Conservation (phyloP, 2,797 vertebrate genomes). For the Danio tinwini region DNA sequence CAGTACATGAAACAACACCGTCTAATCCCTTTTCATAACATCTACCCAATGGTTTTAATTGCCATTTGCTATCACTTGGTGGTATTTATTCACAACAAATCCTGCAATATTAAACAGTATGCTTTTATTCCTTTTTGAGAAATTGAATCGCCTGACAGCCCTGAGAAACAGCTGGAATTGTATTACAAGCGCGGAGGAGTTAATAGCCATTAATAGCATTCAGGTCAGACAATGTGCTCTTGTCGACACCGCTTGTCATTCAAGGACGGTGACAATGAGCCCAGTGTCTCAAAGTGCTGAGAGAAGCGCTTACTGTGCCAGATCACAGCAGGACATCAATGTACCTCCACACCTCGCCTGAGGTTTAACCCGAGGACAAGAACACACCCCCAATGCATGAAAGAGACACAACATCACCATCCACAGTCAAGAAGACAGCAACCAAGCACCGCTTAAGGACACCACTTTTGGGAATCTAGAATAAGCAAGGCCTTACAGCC, state of each 20-base stretch:
- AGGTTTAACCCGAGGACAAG: slow-evolving; percentile 28
- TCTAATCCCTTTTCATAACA: too few species aligned
- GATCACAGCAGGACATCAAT: slow-evolving; percentile 39
- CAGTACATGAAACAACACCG: too few species aligned
- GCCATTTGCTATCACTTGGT: too few species aligned
- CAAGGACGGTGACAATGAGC: slow-evolving; percentile 72
- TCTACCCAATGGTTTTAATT: too few species aligned
- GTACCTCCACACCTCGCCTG: neutral
- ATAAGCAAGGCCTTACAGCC: neutral
- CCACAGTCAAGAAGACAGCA: slow-evolving; percentile 3
- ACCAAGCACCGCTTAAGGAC: slow-evolving; percentile 16
- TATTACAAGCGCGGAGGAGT: slow-evolving; percentile 53
- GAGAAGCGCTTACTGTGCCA: slow-evolving; percentile 46
- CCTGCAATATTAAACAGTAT: too few species aligned
- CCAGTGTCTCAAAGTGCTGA: slow-evolving; percentile 58
- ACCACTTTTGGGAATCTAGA: neutral
- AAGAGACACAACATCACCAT: neutral
- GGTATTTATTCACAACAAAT: too few species aligned
- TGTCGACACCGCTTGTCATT: slow-evolving; percentile 68
- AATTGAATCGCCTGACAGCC: too few species aligned
- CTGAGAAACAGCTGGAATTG: neutral
- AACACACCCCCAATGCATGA: slow-evolving; percentile 11
- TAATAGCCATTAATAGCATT: slow-evolving; percentile 69
- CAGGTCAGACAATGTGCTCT: slow-evolving; percentile 59
- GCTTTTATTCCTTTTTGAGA: too few species aligned